phyloP scores from a whole-genome alignment of 2,888 invertebrate species.

The Norana najaformis region DNA sequence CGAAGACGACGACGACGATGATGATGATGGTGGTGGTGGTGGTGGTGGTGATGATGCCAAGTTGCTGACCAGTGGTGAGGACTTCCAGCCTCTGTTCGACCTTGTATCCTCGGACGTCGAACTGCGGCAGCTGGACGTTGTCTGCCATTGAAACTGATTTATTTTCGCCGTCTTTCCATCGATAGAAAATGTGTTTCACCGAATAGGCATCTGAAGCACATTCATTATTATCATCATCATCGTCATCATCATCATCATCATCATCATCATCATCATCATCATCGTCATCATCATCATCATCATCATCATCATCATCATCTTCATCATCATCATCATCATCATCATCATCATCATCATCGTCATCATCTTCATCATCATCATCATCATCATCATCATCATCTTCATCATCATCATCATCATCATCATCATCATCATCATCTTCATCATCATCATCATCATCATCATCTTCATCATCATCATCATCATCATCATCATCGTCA shows the following conservation, averaged over 20 bases:
- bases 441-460: background rate
- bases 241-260: constrained; percentile 30
- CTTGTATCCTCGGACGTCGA: constrained; percentile 54
- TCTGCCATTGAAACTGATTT: constrained; percentile 40
- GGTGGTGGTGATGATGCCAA: background rate
- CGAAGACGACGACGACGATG: background rate
- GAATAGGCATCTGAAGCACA: constrained; percentile 52
- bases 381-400: background rate
- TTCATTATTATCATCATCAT: constrained; percentile 27
- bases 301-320: background rate
- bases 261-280: constrained; percentile 30
- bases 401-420: background rate
- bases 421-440: background rate
- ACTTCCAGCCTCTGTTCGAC: constrained; percentile 53
- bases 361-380: background rate
- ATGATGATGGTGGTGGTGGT: background rate
- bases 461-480: background rate
- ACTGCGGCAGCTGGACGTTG: constrained; percentile 60
- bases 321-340: background rate
- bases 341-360: background rate
- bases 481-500: background rate
- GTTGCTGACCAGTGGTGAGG: constrained; percentile 49
- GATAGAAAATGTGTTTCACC: constrained; percentile 58
- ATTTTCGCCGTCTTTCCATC: constrained; percentile 50
- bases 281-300: background rate